Evolutionary conservation across 2,113 vertebrate species (phyloP).

Genomic region (Toxotes chatareus): DNA sequence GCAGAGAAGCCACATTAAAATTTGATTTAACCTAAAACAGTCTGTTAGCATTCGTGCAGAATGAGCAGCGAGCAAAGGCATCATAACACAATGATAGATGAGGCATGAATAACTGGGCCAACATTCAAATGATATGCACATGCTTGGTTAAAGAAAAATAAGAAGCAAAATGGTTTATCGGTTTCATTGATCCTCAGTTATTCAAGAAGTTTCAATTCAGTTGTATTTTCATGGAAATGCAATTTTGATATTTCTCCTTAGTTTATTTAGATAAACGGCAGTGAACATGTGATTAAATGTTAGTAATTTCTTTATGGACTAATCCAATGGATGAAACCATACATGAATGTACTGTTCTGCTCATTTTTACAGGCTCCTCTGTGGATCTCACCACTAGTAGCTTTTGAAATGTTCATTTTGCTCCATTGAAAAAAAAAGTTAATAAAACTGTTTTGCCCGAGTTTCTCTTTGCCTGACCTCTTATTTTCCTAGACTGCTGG

Average conservation of each 20-base stretch:
- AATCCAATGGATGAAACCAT: neutral
- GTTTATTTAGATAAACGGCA: too few species aligned
- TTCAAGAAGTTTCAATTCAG: neutral
- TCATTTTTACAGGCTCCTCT: constrained; percentile 20
- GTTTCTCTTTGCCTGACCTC: constrained; percentile 19
- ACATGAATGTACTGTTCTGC: neutral
- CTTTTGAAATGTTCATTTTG: constrained; percentile 18
- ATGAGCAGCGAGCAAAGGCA: neutral
- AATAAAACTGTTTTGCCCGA: constrained; percentile 24
- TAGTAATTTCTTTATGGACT: neutral
- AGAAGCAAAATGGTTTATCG: neutral
- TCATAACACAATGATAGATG: constrained; percentile 31
- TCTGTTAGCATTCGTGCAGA: constrained; percentile 11
- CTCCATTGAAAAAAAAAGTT: constrained; percentile 4
- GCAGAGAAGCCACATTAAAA: constrained; percentile 9
- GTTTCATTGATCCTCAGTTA: neutral
- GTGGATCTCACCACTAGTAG: neutral
- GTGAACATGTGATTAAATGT: neutral
- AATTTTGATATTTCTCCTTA: neutral
- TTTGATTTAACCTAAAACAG: constrained; percentile 17
- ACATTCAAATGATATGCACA: constrained; percentile 29
- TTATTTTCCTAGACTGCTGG: constrained; percentile 25
- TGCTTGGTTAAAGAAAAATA: neutral
- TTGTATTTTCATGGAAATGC: neutral
- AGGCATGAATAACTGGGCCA: neutral